A percentile compares a stretch with the other conserved stretches of the same genome.
These are phyloP conservation scores for Balaenoptera acutorostrata DNA, from an alignment of 2,113 vertebrate genomes.

Conservation along the genomic window DNA sequence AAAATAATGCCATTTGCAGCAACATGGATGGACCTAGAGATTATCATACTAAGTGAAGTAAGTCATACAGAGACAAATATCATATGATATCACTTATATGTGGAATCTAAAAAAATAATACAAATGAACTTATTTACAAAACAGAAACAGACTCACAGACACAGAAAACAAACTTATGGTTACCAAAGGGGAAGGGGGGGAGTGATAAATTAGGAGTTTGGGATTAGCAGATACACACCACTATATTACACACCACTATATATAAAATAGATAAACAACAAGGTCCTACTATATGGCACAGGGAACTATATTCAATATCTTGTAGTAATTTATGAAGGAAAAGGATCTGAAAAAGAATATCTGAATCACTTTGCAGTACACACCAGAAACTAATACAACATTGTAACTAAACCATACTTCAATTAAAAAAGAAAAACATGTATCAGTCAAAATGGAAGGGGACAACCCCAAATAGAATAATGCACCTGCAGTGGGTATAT, in stretches of 20 bases:
- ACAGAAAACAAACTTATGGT: not conserved
- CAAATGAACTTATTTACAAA: not conserved
- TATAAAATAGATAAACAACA: not conserved
- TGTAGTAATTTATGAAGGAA: not conserved
- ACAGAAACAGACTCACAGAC: not conserved
- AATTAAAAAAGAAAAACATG: conserved; percentile 29
- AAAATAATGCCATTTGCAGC: not conserved
- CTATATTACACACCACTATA: accelerated
- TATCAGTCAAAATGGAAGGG: conserved; percentile 43
- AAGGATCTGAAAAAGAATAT: not conserved
- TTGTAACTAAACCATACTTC: not conserved
- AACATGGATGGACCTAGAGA: not conserved
- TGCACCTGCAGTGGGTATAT: conserved; percentile 68
- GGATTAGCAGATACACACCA: not conserved
- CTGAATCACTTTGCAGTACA: not conserved
- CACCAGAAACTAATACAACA: not conserved
- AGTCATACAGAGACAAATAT: not conserved
- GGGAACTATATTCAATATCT: not conserved
- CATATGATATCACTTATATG: not conserved
- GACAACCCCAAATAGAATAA: conserved; percentile 64
- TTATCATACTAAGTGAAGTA: not conserved
- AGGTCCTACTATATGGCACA: not conserved
- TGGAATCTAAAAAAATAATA: not conserved
- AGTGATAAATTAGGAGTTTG: not conserved
- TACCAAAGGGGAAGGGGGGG: not conserved